phyloP scores from a whole-genome alignment of 2,888 invertebrate genomes.

The Clunio marinus region DNA sequence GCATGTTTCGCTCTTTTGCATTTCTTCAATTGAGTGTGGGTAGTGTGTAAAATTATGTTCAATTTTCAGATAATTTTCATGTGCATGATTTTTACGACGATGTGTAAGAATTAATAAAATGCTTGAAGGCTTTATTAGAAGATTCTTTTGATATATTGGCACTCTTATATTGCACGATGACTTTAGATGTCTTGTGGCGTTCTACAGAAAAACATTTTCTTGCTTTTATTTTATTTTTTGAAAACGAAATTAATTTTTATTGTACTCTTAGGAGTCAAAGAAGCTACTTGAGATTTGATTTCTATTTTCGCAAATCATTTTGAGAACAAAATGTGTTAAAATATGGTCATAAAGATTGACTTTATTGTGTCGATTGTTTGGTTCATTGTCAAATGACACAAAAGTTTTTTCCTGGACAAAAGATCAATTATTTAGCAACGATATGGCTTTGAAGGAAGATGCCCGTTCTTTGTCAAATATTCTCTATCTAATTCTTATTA shows the following conservation, averaged over 20 bases:
- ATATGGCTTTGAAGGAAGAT: not conserved
- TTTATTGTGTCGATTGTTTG: conserved; percentile 16
- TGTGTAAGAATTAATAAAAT: conserved; percentile 37
- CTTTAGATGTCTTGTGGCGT: conserved; percentile 32
- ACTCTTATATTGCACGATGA: conserved; percentile 20
- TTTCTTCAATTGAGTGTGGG: conserved; percentile 16
- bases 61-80: conserved; percentile 34
- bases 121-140: conserved; percentile 38
- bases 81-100: conserved; percentile 33
- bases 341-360: conserved; percentile 33
- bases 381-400: not conserved
- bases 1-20: too few species aligned
- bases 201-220: not conserved
- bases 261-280: not conserved
- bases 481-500: conserved; percentile 34
- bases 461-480: not conserved
- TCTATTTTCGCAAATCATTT: not conserved
- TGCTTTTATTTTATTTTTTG: too few species aligned
- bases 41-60: conserved; percentile 36
- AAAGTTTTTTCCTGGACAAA: conserved; percentile 30
- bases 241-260: not conserved
- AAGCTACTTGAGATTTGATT: too few species aligned
- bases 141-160: conserved; percentile 19
- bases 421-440: conserved; percentile 30
- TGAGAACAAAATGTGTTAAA: conserved; percentile 31